phyloP scores from a whole-genome alignment of 2,888 invertebrate species.

The Pristionchus maxplancki region DNA sequence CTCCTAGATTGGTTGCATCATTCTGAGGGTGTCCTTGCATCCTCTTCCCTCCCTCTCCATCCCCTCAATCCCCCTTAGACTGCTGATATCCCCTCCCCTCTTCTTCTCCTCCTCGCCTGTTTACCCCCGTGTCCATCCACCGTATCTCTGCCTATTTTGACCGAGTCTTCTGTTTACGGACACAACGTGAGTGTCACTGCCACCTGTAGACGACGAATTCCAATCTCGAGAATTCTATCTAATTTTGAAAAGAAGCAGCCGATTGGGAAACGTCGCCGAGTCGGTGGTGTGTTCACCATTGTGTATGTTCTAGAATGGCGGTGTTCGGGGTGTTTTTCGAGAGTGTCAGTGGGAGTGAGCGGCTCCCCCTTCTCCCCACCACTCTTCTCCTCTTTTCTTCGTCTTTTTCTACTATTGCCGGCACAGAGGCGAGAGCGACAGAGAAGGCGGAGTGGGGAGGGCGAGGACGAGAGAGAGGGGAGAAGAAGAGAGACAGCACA shows the following conservation, averaged over 20 bases:
- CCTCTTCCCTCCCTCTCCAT: not conserved
- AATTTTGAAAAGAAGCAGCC: not conserved
- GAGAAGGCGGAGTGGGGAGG: not conserved
- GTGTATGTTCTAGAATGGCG: not conserved
- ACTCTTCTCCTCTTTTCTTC: conserved; percentile 38
- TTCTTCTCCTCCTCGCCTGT: not conserved
- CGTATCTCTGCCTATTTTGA: conserved; percentile 15
- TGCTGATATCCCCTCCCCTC: conserved; percentile 16
- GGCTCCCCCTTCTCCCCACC: not conserved
- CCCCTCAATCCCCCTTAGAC: no score
- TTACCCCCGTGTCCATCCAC: not conserved
- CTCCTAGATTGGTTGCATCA: not conserved
- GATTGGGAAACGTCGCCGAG: not conserved
- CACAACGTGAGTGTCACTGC: not conserved
- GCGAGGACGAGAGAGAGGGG: not conserved
- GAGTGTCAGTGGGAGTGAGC: not conserved
- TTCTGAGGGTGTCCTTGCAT: conserved; percentile 12
- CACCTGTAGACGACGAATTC: not conserved
- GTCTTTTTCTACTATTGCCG: conserved; percentile 34
- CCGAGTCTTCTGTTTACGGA: not conserved
- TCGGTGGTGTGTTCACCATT: not conserved
- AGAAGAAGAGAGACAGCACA: not conserved
- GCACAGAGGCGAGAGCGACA: conserved; percentile 9
- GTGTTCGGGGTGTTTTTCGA: conserved; percentile 15
- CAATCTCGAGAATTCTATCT: not conserved